A percentile compares a stretch with the other conserved stretches of the same genome.
Conservation (phyloP, 35 echinoderm and acorn worm species). For the Chiridota heheva region DNA sequence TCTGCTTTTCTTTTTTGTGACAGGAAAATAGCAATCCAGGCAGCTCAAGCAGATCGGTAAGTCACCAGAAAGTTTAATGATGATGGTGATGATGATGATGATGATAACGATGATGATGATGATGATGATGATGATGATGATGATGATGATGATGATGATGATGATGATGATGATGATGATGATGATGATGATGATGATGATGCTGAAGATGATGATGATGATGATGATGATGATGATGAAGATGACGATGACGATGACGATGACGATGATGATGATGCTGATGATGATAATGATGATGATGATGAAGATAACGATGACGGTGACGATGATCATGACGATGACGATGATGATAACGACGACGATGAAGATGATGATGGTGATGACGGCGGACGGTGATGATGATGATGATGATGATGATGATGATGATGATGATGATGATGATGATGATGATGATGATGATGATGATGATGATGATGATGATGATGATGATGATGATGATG, state of each 20-base stretch:
- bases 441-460: slow-evolving; percentile 33
- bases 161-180: slow-evolving; percentile 33
- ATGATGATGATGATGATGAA: slow-evolving; percentile 24
- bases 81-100: slow-evolving; percentile 26
- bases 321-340: slow-evolving; percentile 21
- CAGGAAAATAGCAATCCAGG: no score
- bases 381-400: slow-evolving; percentile 5
- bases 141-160: slow-evolving; percentile 30
- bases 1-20: no score
- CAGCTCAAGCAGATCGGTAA: no score
- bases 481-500: slow-evolving; percentile 22
- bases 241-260: slow-evolving; percentile 21
- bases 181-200: background rate
- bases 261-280: slow-evolving; percentile 17
- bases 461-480: slow-evolving; percentile 27
- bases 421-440: slow-evolving; percentile 18
- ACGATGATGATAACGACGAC: background rate
- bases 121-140: slow-evolving; percentile 27
- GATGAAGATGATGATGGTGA: slow-evolving; percentile 19
- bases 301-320: slow-evolving; percentile 13
- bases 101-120: slow-evolving; percentile 22
- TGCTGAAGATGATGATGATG: background rate
- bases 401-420: slow-evolving; percentile 25
- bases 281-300: slow-evolving; percentile 26
- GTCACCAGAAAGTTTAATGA: slow-evolving; percentile 8